Evolutionary conservation across 92 coral and sea anemone genomes (phyloP).

Genomic region (Porites lobata): DNA sequence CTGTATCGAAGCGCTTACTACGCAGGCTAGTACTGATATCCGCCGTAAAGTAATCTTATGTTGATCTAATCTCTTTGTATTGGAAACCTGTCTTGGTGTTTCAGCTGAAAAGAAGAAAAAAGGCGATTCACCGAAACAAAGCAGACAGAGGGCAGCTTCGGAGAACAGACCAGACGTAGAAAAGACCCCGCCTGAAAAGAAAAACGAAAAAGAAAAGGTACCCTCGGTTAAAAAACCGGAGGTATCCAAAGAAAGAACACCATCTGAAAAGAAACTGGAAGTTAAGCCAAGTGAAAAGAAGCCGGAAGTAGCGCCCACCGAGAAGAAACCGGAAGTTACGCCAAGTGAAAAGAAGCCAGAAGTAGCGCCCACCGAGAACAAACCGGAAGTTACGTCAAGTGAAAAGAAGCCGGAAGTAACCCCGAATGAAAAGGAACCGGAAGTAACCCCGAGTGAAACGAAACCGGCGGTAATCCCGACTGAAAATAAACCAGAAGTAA

Average conservation of each 20-base stretch:
- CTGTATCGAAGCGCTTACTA: no score
- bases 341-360: slow-evolving; percentile 2
- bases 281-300: slow-evolving; percentile 4
- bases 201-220: slow-evolving; percentile 11
- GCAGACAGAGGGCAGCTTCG: neutral
- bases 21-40: no score
- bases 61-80: neutral
- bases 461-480: neutral
- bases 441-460: neutral
- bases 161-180: neutral
- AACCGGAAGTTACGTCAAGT: slow-evolving; percentile 14
- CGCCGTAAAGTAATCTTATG: neutral
- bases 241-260: slow-evolving; percentile 5
- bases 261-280: slow-evolving; percentile 29
- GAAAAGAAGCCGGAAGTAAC: slow-evolving; percentile 10
- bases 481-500: neutral
- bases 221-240: slow-evolving; percentile 22
- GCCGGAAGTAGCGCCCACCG: neutral
- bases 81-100: neutral
- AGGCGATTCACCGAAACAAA: neutral
- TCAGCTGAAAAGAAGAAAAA: slow-evolving; percentile 36
- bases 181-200: slow-evolving; percentile 3
- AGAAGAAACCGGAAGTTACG: slow-evolving; percentile 28
- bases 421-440: slow-evolving; percentile 30
- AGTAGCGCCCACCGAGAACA: slow-evolving; percentile 20